These are phyloP conservation scores for Rhagium mordax DNA, from an alignment of 2,888 invertebrate species.

Conservation along the genomic window DNA sequence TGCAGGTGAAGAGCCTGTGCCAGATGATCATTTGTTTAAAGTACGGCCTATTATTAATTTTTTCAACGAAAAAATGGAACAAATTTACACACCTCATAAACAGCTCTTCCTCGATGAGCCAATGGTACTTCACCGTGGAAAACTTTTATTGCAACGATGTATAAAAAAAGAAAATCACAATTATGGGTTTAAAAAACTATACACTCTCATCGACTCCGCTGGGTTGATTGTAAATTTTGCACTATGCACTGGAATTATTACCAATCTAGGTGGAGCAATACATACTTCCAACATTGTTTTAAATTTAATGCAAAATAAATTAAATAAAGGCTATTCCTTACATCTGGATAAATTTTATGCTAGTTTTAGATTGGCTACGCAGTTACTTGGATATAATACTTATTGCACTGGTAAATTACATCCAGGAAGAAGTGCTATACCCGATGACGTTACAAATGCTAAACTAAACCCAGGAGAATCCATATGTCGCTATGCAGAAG, in stretches of 20 bases:
- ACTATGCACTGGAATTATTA: not conserved
- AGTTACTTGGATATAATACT: not conserved
- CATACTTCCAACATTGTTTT: constrained; percentile 2
- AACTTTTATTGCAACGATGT: not conserved
- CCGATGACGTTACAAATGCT: not conserved
- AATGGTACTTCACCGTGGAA: not conserved
- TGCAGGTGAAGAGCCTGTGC: not conserved
- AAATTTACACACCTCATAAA: not conserved
- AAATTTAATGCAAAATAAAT: not conserved
- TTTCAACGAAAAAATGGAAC: not conserved
- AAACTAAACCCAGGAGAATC: not conserved
- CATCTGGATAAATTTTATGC: not conserved
- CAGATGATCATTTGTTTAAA: not conserved
- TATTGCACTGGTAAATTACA: not conserved
- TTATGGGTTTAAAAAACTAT: not conserved
- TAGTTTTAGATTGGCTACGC: not conserved
- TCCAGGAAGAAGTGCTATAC: not conserved
- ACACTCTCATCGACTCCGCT: not conserved
- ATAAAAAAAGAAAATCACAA: not conserved
- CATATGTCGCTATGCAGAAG: not conserved
- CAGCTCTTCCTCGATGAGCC: not conserved
- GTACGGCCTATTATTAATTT: not conserved
- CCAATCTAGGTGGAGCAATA: not conserved
- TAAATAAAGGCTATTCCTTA: not conserved
- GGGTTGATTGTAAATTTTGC: not conserved